Base-by-base conservation (phyloP, 1,140 invertebrate genomes). In the Drosophila melanica region DNA sequence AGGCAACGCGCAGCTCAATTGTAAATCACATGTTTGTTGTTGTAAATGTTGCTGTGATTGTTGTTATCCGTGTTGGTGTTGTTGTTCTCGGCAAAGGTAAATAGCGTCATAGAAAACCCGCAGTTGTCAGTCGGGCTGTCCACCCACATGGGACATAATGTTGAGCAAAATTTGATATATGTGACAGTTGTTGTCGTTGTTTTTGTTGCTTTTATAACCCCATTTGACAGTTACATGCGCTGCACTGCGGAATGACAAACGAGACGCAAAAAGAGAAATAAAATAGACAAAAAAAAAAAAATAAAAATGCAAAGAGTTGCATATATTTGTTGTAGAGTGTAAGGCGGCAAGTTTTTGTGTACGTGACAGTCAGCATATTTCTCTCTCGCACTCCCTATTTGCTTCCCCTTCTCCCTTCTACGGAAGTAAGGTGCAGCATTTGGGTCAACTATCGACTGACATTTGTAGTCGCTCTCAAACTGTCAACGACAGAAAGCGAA, bases 401-500 rank as follows among this genome's bases (percentile, higher is more conserved):
- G 4, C 16, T 9, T 35, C 14, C 18, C 14, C 14, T 41, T 14
- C 6, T 53, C 54, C n/a, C 42, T 14, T 41, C 8, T 41, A 18
- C 12, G 4, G 44, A 4, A 35, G 37, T 11, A 35, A 42, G 63
- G 16, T 9, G 50, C 27, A 35, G 62, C 60, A 82, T 86, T 86
- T 79, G 81, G 81, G 82, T 87, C 81, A 86, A 87, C 82, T 81
- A 86, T 86, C 81, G 81, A 86, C 78, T 86, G 79, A 53, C 79
- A 71, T 68, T 85, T 78, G 81, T 81, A 68, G 74, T 63, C 55
- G 72, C 70, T 81, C 63, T 77, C 73, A 80, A 86, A 68, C 73
- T 84, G 82, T 78, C 82, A 75, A 55, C 81, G 74, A 41, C 81
- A 80, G 45, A 58, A 62, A 50, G 20, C 20, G 20, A 20, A 62